These are phyloP conservation scores for Phaenicophaeus curvirostris DNA, from an alignment of 2,797 vertebrate species.

Conservation along the genomic window DNA sequence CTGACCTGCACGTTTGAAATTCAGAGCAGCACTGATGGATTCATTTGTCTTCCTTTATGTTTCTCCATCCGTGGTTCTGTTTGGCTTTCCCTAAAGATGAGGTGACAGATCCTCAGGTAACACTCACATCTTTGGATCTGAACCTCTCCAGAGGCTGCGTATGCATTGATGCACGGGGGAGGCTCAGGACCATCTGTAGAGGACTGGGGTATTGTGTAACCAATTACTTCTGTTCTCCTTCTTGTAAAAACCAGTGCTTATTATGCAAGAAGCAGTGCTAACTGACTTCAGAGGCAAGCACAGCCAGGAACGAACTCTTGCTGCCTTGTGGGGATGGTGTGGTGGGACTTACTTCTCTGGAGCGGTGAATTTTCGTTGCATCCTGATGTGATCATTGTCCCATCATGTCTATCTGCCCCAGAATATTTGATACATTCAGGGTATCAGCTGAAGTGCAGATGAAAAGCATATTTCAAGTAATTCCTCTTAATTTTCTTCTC, in stretches of 20 bases:
- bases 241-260: neutral
- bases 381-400: neutral
- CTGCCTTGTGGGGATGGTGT: rapidly evolving
- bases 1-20: neutral
- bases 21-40: neutral
- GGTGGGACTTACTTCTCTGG: neutral
- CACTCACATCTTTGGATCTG: neutral
- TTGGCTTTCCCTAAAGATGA: neutral
- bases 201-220: neutral
- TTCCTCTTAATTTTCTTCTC: neutral
- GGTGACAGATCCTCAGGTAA: neutral
- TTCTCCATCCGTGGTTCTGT: neutral
- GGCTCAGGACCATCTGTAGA: neutral
- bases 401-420: neutral
- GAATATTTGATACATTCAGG: neutral
- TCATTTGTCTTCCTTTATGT: neutral
- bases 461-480: neutral
- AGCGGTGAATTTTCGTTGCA: neutral
- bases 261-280: neutral
- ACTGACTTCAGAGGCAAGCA: neutral
- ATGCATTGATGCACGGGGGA: neutral
- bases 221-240: neutral
- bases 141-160: neutral
- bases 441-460: neutral
- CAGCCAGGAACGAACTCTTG: neutral